Evolutionary conservation across 2,888 invertebrate species (phyloP), one percentile per base, ranked within the genome.

Genomic region (Halictus quadricinctus): DNA sequence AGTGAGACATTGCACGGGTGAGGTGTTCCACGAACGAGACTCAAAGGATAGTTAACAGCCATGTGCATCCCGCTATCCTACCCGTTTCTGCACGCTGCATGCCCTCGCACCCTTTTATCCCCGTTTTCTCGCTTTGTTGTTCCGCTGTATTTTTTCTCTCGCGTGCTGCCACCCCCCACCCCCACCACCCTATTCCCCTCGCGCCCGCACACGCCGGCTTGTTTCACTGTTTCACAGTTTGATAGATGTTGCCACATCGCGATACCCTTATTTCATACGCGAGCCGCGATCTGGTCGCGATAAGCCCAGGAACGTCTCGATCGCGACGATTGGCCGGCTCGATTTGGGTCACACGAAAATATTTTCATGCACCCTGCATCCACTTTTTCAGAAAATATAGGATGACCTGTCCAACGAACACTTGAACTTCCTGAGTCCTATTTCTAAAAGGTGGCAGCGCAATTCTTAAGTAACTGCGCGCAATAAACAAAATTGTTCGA

Each of bases 31-130:
- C 88, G 89, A 88, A 88, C 91, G 92, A 91, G 91, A 90, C 91
- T 93, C 93, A 93, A 93, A 93, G 93, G 91, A 91, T 87, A 88
- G 91, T 91, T 91, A 92, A 90, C 90, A 87, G 89, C 87, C 89
- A 90, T 91, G 86, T 85, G 87, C 87, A 84, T 80, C 88, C 74
- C 79, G 60, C 36, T 46, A 75, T 76, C 80, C 70, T 72, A 43
- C 64, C 72, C 76, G 43, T 60, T 73, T 69, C 66, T 43, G 69
- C 64, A 46, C 75, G 15, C 74, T 60, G 36, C 75, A 79, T 78
- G 60, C 73, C 81, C 83, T 70, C 76, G 48, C 72, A 50, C 79
- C 78, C 80, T 72, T 41, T 41, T 70, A 50, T 76, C 76, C 74
- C 70, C 75, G 74, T 76, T 84, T 64, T 60, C 82, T 64, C 66